Evolutionary conservation across 2,888 invertebrate species (phyloP).

Genomic region (Fragum fragum): DNA sequence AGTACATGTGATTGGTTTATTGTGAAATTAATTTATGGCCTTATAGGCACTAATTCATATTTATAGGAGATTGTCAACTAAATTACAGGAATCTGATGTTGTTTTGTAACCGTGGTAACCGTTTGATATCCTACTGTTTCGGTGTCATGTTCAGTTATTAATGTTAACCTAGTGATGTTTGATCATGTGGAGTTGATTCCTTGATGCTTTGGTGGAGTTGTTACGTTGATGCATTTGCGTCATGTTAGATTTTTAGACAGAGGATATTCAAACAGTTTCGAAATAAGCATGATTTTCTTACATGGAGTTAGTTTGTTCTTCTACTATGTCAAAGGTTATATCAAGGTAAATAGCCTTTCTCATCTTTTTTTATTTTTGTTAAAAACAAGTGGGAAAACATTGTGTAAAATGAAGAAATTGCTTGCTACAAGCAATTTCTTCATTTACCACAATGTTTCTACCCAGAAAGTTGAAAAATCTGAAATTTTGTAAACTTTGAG

Average conservation of each 20-base stretch:
- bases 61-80: constrained; percentile 11
- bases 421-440: too few species aligned
- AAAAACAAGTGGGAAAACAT: too few species aligned
- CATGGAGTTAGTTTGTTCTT: not conserved
- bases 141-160: not conserved
- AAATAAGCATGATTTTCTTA: constrained; percentile 20
- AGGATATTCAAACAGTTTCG: not conserved
- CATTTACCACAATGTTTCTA: too few species aligned
- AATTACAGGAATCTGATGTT: constrained; percentile 10
- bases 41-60: not conserved
- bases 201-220: not conserved
- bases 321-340: constrained; percentile 4
- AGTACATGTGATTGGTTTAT: too few species aligned
- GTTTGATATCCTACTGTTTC: not conserved
- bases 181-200: not conserved
- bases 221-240: not conserved
- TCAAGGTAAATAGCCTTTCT: not conserved
- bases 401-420: too few species aligned
- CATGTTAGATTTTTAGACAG: not conserved
- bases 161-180: not conserved
- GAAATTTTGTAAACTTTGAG: too few species aligned
- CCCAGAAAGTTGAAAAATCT: too few species aligned
- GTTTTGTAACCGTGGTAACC: constrained; percentile 14
- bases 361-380: too few species aligned
- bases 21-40: not conserved